Percentiles rank a stretch among this genome's conserved stretches.
Evolutionary conservation across 2,888 invertebrate genomes (phyloP).

Genomic region (Drosophila tanythrix): DNA sequence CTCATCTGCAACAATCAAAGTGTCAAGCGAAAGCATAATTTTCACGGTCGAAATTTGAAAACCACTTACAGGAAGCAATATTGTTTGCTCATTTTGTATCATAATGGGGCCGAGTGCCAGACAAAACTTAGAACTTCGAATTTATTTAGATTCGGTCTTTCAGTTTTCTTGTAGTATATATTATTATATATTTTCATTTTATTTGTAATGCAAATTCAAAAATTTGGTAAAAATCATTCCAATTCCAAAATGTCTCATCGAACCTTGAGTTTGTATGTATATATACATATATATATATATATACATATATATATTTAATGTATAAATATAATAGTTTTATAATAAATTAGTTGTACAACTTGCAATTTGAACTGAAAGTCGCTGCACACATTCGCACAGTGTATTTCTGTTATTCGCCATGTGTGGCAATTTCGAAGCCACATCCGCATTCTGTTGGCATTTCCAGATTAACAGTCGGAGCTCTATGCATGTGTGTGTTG

Average conservation of each 20-base stretch:
- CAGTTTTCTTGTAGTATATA: background rate
- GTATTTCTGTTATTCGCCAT: constrained; percentile 18
- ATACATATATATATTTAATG: background rate
- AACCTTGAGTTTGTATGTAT: background rate
- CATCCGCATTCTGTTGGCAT: constrained; percentile 22
- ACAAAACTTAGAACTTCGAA: background rate
- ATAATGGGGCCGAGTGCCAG: background rate
- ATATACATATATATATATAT: too few species aligned
- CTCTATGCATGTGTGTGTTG: background rate
- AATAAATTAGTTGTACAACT: background rate
- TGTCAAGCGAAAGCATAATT: background rate
- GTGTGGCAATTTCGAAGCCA: constrained; percentile 11
- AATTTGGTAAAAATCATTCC: background rate
- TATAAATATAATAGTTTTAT: background rate
- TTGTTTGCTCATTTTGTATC: background rate
- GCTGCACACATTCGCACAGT: constrained; percentile 17
- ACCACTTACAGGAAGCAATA: background rate
- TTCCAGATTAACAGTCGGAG: constrained; percentile 10
- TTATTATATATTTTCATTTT: background rate
- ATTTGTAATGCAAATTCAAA: background rate
- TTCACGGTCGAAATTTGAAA: background rate
- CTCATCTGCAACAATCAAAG: too few species aligned
- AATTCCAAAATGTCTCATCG: background rate
- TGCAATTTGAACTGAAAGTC: background rate
- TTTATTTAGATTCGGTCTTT: too few species aligned